A percentile compares a stretch with the other conserved stretches of the same genome.
These are phyloP conservation scores for Hippocampus abdominalis DNA, from an alignment of 2,113 vertebrate genomes.

Conservation along the genomic window DNA sequence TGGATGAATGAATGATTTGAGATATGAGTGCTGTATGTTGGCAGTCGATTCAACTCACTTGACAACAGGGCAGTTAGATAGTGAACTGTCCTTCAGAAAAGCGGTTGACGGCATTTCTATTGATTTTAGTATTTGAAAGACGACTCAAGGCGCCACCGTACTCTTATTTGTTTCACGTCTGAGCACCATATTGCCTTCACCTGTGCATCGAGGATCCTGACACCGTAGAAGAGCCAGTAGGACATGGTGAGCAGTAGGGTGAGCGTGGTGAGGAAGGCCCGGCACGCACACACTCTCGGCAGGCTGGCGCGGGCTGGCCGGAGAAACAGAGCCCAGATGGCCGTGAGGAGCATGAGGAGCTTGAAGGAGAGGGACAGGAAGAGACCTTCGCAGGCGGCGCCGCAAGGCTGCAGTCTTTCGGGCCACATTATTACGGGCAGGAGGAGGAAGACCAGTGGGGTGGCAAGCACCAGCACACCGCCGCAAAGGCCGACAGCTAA, in stretches of 20 bases:
- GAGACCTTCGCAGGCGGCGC: conserved; percentile 89
- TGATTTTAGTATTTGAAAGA: no score
- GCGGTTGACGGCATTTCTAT: no score
- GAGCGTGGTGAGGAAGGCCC: conserved; percentile 84
- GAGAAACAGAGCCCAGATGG: conserved; percentile 91
- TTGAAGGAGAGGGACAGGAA: conserved; percentile 95
- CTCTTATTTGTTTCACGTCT: no score
- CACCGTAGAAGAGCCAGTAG: conserved; percentile 96
- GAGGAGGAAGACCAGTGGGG: conserved; percentile 88
- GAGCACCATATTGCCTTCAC: conserved; percentile 36
- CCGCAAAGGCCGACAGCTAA: conserved; percentile 77
- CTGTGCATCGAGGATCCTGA: conserved; percentile 88
- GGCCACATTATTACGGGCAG: conserved; percentile 87
- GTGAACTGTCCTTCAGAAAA: no score
- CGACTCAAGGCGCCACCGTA: no score
- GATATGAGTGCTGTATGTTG: no score
- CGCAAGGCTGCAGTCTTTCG: conserved; percentile 83
- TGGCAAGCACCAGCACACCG: conserved; percentile 84
- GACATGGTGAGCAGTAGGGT: conserved; percentile 89
- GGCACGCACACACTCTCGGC: conserved; percentile 86
- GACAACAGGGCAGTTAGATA: no score
- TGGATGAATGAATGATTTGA: no score
- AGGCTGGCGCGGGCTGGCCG: conserved; percentile 78
- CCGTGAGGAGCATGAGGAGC: conserved; percentile 88
- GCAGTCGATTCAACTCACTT: no score